Base-by-base conservation (phyloP, 2,888 invertebrate species). In the Hymenopus coronatus region DNA sequence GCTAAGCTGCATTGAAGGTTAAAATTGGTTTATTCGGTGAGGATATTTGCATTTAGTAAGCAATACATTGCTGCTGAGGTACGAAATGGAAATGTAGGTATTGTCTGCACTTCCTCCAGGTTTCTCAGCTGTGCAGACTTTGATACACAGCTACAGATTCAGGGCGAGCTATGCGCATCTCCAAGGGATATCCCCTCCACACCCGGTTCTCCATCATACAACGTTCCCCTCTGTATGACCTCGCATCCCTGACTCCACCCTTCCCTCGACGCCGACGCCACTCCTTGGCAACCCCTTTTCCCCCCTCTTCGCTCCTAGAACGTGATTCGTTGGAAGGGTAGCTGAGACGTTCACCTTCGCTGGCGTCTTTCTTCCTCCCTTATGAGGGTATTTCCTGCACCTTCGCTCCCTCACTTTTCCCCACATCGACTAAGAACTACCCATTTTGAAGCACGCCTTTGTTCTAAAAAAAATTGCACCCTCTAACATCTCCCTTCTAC, bases 301-400 rank as follows among this genome's bases (percentile, higher is more conserved):
- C 54, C 4, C 54, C 54, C 54, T n/a, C 54, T 25, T 70, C 54
- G 1, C 54, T 83, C 40, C 70, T 33, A 84, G 25, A 88, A 88
- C 40, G 81, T 84, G 88, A 88, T 88, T 88, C 88, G 88, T 84
- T 30, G 88, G 54, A 70, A 70, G 54, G 54, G 25, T 40, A 12
- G 40, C 54, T 70, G n/a, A 28, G 82, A 84, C 25, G 33, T 27
- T 70, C 33, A 33, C 84, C 88, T 88, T 88, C 33, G 30, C n/a
- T 84, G 84, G 28, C 88, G 84, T 84, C 88, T 88, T 83, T 82
- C 88, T 28, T 46, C 83, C 81, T 40, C 9, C 84, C 84, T 15
- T 28, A 33, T 40, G 88, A 85, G 88, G 86, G 86, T 83, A 86
- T 89, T 89, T 89, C 88, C 46, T 86, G 40, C 30, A 70, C 88